Evolutionary conservation across 2,113 vertebrate species (phyloP), one percentile per base, ranked within the genome.

Genomic region (Syngnathus typhle): DNA sequence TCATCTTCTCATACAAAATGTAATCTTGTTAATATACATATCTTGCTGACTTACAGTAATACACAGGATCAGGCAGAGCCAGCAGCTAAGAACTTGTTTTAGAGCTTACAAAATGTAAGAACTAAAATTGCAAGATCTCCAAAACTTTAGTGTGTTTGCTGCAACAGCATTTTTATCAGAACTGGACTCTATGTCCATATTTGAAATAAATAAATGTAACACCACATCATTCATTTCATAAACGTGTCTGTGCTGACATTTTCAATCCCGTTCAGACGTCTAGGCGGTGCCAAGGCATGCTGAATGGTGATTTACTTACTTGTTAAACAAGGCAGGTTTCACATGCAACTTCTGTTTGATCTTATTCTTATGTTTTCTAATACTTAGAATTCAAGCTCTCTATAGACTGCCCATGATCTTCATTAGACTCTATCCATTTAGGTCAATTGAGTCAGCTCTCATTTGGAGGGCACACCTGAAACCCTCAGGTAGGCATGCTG

Each of bases 391-490:
- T 37, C 39, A 15, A 44, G 13, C 23, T 64, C 61, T 46, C 6
- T 41, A 62, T 4, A 10, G 19, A 9, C n/a, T 5, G 15, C 13
- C 44, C 19, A 37, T 16, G 39, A n/a, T 58, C 7, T 49, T 39
- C 4, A 55, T 5, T 4, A 3, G n/a, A 62, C 1, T 6, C 23
- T 12, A n/a, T 8, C 39, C 56, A 62, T 75, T 58, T 56, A 69
- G 69, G 49, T 78, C 59, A 67, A 39, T 52, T 38, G n/a, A 72
- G 54, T 68, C 19, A 51, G 38, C 60, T 59, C 68, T 47, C 54
- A 47, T 39, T 73, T 63, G 43, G 46, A 41, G 38, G 15, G 55
- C 37, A 60, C 44, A 58, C 62, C 15, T 64, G 43, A 46, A 55
- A 67, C 37, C 43, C 2, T 49, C 51, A 52, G 59, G 49, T 55